These are phyloP conservation scores for Acanthococcus lagerstroemiae DNA, from an alignment of 2,888 invertebrate species.

Conservation along the genomic window DNA sequence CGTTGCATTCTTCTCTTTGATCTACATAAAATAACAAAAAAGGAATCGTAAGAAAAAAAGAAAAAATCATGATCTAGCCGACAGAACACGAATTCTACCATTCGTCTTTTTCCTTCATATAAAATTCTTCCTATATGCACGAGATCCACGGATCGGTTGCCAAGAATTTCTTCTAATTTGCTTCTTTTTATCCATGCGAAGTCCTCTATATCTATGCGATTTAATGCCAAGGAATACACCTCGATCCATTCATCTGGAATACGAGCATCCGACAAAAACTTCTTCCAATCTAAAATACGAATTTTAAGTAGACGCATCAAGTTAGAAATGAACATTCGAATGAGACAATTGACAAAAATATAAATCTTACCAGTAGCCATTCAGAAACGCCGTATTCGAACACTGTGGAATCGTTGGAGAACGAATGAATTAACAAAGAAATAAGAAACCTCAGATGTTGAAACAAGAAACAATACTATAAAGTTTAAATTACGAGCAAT, in stretches of 20 bases:
- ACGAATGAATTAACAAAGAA: background rate
- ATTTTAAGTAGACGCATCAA: too few relatives aligned
- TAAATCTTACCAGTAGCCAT: too few relatives aligned
- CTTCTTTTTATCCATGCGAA: background rate
- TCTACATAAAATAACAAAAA: too few relatives aligned
- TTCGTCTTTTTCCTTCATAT: background rate
- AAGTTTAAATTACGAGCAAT: background rate
- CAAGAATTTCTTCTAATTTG: background rate
- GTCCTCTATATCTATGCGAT: background rate
- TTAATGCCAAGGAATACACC: background rate
- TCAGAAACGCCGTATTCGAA: too few relatives aligned
- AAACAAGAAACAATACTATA: background rate
- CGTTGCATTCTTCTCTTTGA: too few relatives aligned
- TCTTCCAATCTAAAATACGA: too few relatives aligned
- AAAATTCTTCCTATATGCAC: background rate
- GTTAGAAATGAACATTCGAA: too few relatives aligned
- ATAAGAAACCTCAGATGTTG: background rate
- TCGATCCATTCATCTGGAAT: background rate
- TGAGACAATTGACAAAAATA: too few relatives aligned
- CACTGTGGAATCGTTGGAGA: background rate
- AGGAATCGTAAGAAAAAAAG: too few relatives aligned
- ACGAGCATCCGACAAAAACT: background rate
- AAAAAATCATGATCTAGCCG: too few relatives aligned
- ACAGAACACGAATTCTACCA: too few relatives aligned
- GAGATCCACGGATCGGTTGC: background rate